Conservation (phyloP, 2,888 invertebrate genomes). For the Drosophila parthenogenetica region DNA sequence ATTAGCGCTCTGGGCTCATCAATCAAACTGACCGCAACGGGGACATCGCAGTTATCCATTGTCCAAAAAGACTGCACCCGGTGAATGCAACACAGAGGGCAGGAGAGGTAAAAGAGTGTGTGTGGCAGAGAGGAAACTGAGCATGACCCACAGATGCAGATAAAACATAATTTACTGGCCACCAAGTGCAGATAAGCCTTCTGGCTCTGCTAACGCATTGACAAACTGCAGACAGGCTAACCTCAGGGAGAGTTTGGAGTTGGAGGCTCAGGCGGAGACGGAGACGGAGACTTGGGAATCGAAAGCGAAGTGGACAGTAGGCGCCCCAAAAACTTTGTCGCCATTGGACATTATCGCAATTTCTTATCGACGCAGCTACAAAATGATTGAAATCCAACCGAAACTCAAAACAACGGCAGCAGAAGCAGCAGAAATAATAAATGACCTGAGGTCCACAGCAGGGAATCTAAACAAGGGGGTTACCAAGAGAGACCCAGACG, state of each 20-base stretch:
- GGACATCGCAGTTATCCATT: constrained; percentile 48
- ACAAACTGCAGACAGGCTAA: constrained; percentile 79
- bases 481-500: constrained; percentile 38
- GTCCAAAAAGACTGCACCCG: constrained; percentile 41
- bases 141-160: constrained; percentile 77
- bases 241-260: constrained; percentile 7
- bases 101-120: constrained; percentile 7
- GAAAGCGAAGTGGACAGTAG: constrained; percentile 29
- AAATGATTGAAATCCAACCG: constrained; percentile 79
- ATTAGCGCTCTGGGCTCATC: constrained; percentile 80
- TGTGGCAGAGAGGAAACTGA: constrained; percentile 8
- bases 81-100: constrained; percentile 7
- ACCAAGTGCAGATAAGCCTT: constrained; percentile 75
- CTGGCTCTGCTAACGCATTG: constrained; percentile 59
- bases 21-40: constrained; percentile 73
- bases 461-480: constrained; percentile 45
- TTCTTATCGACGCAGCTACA: constrained; percentile 76
- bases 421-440: constrained; percentile 61
- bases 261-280: background rate
- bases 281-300: constrained; percentile 2
- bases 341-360: constrained; percentile 79
- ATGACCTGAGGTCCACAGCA: constrained; percentile 69
- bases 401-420: constrained; percentile 41
- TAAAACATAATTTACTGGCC: constrained; percentile 80
- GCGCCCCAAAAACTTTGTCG: constrained; percentile 71